Evolutionary conservation across 2,888 invertebrate species (phyloP).

Genomic region (Sepiola atlantica): DNA sequence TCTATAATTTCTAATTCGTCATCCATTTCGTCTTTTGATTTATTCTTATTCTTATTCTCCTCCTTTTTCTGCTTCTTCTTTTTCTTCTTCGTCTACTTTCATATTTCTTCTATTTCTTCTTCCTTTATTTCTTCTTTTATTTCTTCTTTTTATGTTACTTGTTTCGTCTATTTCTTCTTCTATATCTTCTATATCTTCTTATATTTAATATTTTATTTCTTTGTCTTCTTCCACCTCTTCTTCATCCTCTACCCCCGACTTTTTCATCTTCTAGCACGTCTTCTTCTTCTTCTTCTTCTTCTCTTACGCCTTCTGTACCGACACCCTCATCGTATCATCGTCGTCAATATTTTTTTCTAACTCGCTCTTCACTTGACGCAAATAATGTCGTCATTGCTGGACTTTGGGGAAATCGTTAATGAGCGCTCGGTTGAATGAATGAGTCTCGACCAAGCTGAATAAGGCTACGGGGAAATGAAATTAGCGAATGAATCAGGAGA

Average conservation of each 20-base stretch:
- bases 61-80: too few species aligned
- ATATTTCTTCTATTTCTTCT: not conserved
- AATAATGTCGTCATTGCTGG: not conserved
- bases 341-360: not conserved
- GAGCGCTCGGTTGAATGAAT: not conserved
- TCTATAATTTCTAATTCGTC: too few species aligned
- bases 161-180: not conserved
- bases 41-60: too few species aligned
- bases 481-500: not conserved
- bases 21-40: too few species aligned
- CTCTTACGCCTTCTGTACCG: not conserved
- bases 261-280: too few species aligned
- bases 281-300: not conserved
- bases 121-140: not conserved
- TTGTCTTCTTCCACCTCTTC: not conserved
- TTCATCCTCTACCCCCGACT: too few species aligned
- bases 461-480: conserved; percentile 20
- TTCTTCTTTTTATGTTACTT: too few species aligned
- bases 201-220: not conserved
- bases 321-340: not conserved
- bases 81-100: not conserved
- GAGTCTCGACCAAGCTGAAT: not conserved
- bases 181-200: not conserved
- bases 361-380: not conserved
- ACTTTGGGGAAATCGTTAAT: not conserved